Conservation (phyloP, 2,888 invertebrate species). For the Oscheius onirici region DNA sequence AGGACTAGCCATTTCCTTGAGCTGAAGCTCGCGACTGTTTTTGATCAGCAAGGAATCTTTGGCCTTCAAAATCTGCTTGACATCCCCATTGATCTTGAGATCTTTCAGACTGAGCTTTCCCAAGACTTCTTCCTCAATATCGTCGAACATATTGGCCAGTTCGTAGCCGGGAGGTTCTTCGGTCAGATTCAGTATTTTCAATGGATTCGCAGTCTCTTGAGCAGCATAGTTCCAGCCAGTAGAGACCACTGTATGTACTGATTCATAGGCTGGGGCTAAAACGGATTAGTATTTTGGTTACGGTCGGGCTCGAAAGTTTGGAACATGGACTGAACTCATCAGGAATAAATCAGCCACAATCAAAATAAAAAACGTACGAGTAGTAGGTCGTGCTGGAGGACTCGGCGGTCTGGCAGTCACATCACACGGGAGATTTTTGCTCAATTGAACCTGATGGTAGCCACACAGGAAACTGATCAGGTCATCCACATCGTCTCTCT, state of each 20-base stretch:
- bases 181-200: slow-evolving; percentile 68
- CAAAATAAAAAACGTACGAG: slow-evolving; percentile 11
- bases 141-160: slow-evolving; percentile 51
- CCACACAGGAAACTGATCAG: slow-evolving; percentile 71
- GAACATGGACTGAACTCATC: no score
- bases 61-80: slow-evolving; percentile 27
- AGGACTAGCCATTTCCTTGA: slow-evolving; percentile 38
- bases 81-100: slow-evolving; percentile 25
- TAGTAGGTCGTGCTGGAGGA: slow-evolving; percentile 37
- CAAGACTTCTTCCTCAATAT: slow-evolving; percentile 26
- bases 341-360: no score
- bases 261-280: slow-evolving; percentile 63
- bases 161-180: slow-evolving; percentile 69
- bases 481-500: slow-evolving; percentile 73
- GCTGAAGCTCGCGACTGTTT: slow-evolving; percentile 38
- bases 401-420: slow-evolving; percentile 43
- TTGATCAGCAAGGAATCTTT: slow-evolving; percentile 56
- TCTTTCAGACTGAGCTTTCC: slow-evolving; percentile 10
- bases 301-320: not conserved
- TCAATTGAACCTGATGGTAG: slow-evolving; percentile 48
- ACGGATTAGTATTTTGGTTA: not conserved
- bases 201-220: slow-evolving; percentile 34
- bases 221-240: slow-evolving; percentile 69
- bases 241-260: slow-evolving; percentile 62
- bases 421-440: slow-evolving; percentile 40